Percentiles rank a stretch among this genome's conserved stretches.
phyloP scores from a whole-genome alignment of 2,113 vertebrate genomes.

The Ochotona princeps region DNA sequence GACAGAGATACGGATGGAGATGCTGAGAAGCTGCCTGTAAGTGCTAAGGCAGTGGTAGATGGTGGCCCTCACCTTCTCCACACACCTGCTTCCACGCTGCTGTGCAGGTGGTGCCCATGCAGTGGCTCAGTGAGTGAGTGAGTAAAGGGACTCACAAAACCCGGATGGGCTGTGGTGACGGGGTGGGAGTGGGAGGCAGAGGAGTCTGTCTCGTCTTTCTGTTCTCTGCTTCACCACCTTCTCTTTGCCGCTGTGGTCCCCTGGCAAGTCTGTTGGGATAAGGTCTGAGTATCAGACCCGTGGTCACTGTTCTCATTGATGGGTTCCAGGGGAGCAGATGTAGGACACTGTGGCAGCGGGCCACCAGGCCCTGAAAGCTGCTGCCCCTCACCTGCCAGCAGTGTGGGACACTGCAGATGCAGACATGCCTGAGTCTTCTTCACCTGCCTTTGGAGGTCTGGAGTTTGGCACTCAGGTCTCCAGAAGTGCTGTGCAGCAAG shows the following conservation, averaged over 20 bases:
- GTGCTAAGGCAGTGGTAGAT: not conserved
- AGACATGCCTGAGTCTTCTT: not conserved
- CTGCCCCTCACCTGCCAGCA: not conserved
- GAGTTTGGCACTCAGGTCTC: not conserved
- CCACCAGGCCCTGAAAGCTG: not conserved
- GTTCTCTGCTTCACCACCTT: not conserved
- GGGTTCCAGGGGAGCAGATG: too few relatives aligned
- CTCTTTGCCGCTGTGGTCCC: fast-evolving
- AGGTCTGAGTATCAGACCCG: not conserved
- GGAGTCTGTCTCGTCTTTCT: not conserved
- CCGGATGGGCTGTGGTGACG: not conserved
- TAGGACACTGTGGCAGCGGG: not conserved
- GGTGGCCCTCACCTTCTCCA: too few relatives aligned
- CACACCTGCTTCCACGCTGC: not conserved
- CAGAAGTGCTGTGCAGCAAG: not conserved
- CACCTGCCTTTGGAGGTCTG: not conserved
- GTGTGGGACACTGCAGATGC: not conserved
- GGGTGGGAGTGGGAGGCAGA: too few relatives aligned
- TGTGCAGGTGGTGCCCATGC: not conserved
- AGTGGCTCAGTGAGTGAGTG: not conserved
- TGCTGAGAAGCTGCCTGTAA: not conserved
- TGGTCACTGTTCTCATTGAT: not conserved
- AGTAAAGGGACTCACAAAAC: not conserved
- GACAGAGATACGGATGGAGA: not conserved
- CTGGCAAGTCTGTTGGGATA: not conserved